Evolutionary conservation across 2,888 invertebrate genomes (phyloP).

Genomic region (Andrena flavipes): DNA sequence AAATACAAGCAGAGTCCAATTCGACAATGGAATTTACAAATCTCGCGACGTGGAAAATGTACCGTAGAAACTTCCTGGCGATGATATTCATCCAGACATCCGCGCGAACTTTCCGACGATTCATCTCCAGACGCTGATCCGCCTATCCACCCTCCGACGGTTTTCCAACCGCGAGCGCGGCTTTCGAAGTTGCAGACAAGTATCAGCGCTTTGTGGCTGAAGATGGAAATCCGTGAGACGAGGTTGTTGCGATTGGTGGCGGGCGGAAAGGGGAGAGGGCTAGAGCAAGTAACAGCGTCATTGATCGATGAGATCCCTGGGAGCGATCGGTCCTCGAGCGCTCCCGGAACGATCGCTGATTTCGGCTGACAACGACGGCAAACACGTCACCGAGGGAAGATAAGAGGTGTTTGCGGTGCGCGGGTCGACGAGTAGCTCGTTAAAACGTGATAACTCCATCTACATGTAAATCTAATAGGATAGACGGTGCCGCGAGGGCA

Average conservation of each 20-base stretch:
- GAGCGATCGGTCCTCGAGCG: slow-evolving; percentile 58
- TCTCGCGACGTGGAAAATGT: slow-evolving; percentile 2
- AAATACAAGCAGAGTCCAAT: slow-evolving; percentile 5
- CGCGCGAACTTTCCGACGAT: slow-evolving; percentile 24
- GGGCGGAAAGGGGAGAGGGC: slow-evolving; percentile 27
- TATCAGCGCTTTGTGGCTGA: slow-evolving; percentile 28
- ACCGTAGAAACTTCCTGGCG: slow-evolving; percentile 20
- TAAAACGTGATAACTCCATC: slow-evolving; percentile 82
- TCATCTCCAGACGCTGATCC: slow-evolving; percentile 34
- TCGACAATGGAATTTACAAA: slow-evolving; percentile 12
- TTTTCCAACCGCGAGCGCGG: not conserved
- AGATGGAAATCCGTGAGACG: slow-evolving; percentile 49
- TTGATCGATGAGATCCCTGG: slow-evolving; percentile 70
- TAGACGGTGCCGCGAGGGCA: slow-evolving; percentile 68
- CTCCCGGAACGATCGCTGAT: slow-evolving; percentile 47
- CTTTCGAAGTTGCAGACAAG: slow-evolving; percentile 15
- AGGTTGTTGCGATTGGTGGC: slow-evolving; percentile 42
- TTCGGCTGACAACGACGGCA: slow-evolving; percentile 49
- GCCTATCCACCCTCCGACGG: slow-evolving; percentile 19
- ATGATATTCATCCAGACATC: slow-evolving; percentile 17
- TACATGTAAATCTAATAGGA: slow-evolving; percentile 82
- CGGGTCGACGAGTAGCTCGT: slow-evolving; percentile 72
- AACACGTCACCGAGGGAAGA: slow-evolving; percentile 51
- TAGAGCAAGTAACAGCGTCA: not conserved
- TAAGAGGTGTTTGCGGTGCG: slow-evolving; percentile 38